Base-by-base conservation (phyloP, 2,113 vertebrate genomes). In the Microtus richardsoni region DNA sequence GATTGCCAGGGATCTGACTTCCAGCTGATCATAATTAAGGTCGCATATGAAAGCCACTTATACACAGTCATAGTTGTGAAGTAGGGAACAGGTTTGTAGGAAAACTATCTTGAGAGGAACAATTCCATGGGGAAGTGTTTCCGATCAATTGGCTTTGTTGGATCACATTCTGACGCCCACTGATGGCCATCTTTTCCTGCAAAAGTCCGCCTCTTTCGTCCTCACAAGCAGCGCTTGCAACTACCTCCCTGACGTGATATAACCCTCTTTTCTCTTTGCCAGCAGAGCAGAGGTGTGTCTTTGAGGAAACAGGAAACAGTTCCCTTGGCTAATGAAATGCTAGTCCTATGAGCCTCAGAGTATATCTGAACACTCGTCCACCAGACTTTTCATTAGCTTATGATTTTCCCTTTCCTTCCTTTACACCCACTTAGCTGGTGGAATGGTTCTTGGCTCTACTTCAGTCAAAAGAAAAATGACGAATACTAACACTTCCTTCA, bases 381-480 rank as follows among this genome's bases (percentile, higher is more conserved):
- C 74, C 75, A 91, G 68, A 89, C 58, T 92, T 94, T 95, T 93
- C 89, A 91, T 90, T 89, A 97, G 93, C 52, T 91, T 94, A 79
- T 82, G 70, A 95, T 94, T 96, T 95, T 89, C 77, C 91, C 91
- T 88, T 87, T 89, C 58, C 74, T 97, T 87, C 74, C 58, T 88
- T 91, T 39, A 74, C 8, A 89, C 89, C 73, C 68, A 80, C 82
- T 88, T 64, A 54, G 47, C 39, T 93, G 74, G 22, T 75, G 3
- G 74, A 77, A 96, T 49, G 21, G 71, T 75, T 94, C 75, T 95
- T 96, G 95, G 86, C 91, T 93, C 66, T 16, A 95, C 91, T 95
- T 95, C 79, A 95, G 68, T 95, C 91, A 96, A 75, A 95, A 96
- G 75, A 77, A 95, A 95, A 91, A 74, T 64, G 93, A 96, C 2